Evolutionary conservation across 1,140 invertebrate genomes (phyloP), one percentile per base, ranked within the genome.

Genomic region (Dinoponera quadriceps): DNA sequence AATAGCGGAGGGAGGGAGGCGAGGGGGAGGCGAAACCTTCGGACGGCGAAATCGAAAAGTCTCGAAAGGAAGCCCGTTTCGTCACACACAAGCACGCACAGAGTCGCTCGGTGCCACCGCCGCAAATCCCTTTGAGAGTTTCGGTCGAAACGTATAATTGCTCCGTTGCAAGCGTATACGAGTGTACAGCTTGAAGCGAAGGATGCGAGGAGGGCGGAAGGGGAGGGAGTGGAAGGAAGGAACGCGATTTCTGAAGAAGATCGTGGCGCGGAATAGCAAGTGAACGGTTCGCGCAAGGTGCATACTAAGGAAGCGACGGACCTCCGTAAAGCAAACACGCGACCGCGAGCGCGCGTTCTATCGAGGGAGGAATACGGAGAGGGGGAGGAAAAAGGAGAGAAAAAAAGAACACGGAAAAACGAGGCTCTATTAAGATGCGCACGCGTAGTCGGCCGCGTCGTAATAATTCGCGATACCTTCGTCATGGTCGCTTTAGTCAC

Each of bases 241-340:
- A 18, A 57, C 14, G 51, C 51, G 25, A 80, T 78, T 78, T 78
- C 63, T 71, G 33, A 71, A 69, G 51, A 80, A 71, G 65, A 80
- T 78, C 18, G 38, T 9, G 33, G n/a, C 13, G 13, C 63, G n/a
- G 75, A 80, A 71, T 71, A 55, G 22, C 49, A 69, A 78, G 51
- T 48, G 44, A 27, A 57, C 51, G 29, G 38, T 18, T 29, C 33
- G 51, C n/a, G 33, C 33, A 57, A 20, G 13, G 14, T 16, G 72
- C 38, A 63, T 74, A 74, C 38, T 55, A 68, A 68, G 20, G 33
- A 3, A 0, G 25, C 74, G n/a, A 18, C 49, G 22, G n/a, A 57
- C 38, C 38, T 71, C 16, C 18, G 33, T 54, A 44, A 13, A 38
- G 51, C 75, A 27, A 57, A 57, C n/a, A 20, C 44, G 27, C 29